Evolutionary conservation across 2,797 vertebrate genomes (phyloP).

Genomic region (Buceros bicornis): DNA sequence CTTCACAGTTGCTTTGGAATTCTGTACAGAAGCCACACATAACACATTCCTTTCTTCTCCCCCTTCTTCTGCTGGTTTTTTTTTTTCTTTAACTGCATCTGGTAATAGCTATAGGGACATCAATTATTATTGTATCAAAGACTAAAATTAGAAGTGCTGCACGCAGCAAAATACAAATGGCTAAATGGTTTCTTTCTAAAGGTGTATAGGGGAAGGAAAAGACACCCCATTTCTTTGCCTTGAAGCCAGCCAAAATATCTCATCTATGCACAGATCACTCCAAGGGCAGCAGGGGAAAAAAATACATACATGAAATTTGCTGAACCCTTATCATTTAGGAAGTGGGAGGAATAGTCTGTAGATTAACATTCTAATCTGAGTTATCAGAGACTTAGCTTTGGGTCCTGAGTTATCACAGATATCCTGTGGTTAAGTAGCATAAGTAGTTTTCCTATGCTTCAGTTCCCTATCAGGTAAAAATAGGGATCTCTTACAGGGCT

Average conservation of each 20-base stretch:
- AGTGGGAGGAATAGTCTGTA: neutral
- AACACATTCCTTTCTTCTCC: neutral
- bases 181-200: neutral
- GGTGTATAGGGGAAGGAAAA: neutral
- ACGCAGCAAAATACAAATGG: neutral
- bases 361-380: neutral
- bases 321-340: neutral
- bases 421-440: neutral
- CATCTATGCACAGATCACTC: neutral
- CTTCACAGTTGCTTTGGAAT: neutral
- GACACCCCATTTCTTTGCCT: neutral
- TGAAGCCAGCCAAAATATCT: neutral
- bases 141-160: neutral
- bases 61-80: neutral
- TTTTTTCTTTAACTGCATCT: neutral
- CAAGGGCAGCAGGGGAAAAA: neutral
- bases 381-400: neutral
- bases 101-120: neutral
- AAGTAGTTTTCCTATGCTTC: slow-evolving; percentile 59
- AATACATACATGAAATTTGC: neutral
- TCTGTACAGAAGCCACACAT: neutral
- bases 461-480: slow-evolving; percentile 32
- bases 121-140: neutral
- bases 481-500: slow-evolving; percentile 1
- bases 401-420: slow-evolving; percentile 2